Conservation (phyloP, 1,140 invertebrate species). For the Euwallacea similis region DNA sequence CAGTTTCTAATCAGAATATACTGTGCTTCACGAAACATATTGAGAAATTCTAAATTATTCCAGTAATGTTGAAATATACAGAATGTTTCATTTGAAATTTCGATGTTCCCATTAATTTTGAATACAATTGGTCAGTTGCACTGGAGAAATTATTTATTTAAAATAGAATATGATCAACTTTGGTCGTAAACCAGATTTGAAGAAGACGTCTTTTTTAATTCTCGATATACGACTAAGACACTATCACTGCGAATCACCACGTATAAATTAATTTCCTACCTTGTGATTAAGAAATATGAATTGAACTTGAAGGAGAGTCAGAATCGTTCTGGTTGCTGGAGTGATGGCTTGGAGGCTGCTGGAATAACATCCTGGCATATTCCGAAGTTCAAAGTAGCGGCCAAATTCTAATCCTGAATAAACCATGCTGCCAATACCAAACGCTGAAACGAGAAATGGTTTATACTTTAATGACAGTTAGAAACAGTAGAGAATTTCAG, state of each 20-base stretch:
- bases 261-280: conserved; percentile 53
- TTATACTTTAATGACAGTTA: background rate
- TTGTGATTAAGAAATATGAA: conserved; percentile 95
- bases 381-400: conserved; percentile 87
- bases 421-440: conserved; percentile 59
- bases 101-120: too few species aligned
- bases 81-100: too few species aligned
- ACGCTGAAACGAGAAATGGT: conserved; percentile 39
- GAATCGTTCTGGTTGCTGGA: conserved; percentile 85
- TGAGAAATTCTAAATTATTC: too few species aligned
- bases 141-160: too few species aligned
- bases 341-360: conserved; percentile 84
- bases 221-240: too few species aligned
- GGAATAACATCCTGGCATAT: conserved; percentile 77
- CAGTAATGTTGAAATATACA: too few species aligned
- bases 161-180: too few species aligned
- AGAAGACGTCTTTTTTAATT: too few species aligned
- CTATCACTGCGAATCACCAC: background rate
- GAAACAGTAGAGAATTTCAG: background rate
- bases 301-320: conserved; percentile 95
- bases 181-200: too few species aligned
- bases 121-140: too few species aligned
- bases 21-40: too few species aligned
- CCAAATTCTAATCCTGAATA: conserved; percentile 93
- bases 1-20: too few species aligned